Evolutionary conservation across 2,797 vertebrate species (phyloP).

Genomic region (Syndactyla subalaris): DNA sequence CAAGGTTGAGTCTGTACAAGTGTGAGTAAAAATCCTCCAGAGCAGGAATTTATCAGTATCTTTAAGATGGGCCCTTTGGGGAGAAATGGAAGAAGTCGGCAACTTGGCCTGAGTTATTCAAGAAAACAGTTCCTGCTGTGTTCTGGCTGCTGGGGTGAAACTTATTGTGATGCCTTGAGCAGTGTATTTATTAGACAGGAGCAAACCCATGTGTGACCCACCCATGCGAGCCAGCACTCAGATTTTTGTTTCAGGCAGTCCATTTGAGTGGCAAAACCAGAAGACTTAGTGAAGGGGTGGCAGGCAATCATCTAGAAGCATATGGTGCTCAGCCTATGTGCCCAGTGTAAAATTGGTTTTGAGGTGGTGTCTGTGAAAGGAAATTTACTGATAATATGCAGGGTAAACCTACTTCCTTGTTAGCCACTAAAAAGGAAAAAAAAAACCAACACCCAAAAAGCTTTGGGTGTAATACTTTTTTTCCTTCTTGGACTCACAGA

Average conservation of each 20-base stretch:
- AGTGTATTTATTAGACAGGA: neutral
- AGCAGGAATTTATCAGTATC: neutral
- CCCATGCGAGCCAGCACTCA: neutral
- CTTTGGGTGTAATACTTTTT: slow-evolving; percentile 20
- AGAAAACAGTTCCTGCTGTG: neutral
- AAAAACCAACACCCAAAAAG: neutral
- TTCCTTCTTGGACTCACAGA: neutral
- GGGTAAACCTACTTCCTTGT: neutral
- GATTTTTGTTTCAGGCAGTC: neutral
- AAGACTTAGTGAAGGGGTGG: neutral
- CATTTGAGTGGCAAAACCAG: neutral
- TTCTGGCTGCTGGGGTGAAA: neutral
- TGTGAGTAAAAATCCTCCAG: neutral
- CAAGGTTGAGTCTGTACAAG: neutral
- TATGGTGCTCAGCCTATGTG: neutral
- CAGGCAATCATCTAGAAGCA: neutral
- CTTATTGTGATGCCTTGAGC: neutral
- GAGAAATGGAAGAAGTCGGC: neutral
- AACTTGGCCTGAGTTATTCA: neutral
- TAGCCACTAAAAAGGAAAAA: neutral
- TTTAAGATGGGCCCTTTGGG: neutral
- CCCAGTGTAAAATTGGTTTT: neutral
- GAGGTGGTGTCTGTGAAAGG: neutral
- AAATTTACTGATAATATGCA: neutral
- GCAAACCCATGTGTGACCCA: slow-evolving; percentile 5